phyloP scores from a whole-genome alignment of 2,797 vertebrate genomes.

The Tragopan temminckii region DNA sequence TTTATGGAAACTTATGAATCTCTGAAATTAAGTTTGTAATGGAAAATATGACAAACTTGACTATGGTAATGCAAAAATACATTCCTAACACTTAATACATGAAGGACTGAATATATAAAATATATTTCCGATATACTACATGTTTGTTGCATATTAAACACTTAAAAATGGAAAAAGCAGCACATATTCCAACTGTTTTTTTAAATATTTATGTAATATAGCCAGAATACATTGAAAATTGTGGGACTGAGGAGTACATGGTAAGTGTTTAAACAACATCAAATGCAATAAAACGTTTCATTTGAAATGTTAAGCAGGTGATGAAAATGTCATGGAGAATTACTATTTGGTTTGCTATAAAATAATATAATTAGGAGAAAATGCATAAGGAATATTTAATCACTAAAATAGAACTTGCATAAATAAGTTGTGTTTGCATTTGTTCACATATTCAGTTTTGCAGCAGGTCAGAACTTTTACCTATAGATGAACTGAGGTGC shows the following conservation, averaged over 20 bases:
- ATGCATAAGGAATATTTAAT: slow-evolving; percentile 13
- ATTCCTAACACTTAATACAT: slow-evolving; percentile 74
- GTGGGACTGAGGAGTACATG: slow-evolving; percentile 67
- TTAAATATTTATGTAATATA: slow-evolving; percentile 79
- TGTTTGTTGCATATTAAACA: slow-evolving; percentile 80
- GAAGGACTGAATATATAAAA: slow-evolving; percentile 57
- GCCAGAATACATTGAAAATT: slow-evolving; percentile 70
- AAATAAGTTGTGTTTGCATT: neutral
- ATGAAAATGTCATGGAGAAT: slow-evolving; percentile 78
- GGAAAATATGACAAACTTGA: slow-evolving; percentile 78
- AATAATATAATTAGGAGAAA: slow-evolving; percentile 65
- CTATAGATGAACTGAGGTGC: rapidly evolving
- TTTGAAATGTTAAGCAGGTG: slow-evolving; percentile 75
- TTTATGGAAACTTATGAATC: slow-evolving; percentile 73
- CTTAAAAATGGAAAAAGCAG: slow-evolving; percentile 74
- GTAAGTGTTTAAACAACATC: slow-evolving; percentile 81
- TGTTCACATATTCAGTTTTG: neutral
- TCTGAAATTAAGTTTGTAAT: slow-evolving; percentile 78
- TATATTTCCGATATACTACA: slow-evolving; percentile 66
- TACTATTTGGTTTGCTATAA: slow-evolving; percentile 41
- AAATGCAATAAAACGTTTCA: slow-evolving; percentile 79
- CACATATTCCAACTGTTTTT: slow-evolving; percentile 62
- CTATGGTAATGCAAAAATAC: slow-evolving; percentile 66
- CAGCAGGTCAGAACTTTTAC: neutral
- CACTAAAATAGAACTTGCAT: neutral